A percentile compares a stretch with the other conserved stretches of the same genome.
phyloP scores from a whole-genome alignment of 1,140 invertebrate genomes.

The Meloidogyne exigua region DNA sequence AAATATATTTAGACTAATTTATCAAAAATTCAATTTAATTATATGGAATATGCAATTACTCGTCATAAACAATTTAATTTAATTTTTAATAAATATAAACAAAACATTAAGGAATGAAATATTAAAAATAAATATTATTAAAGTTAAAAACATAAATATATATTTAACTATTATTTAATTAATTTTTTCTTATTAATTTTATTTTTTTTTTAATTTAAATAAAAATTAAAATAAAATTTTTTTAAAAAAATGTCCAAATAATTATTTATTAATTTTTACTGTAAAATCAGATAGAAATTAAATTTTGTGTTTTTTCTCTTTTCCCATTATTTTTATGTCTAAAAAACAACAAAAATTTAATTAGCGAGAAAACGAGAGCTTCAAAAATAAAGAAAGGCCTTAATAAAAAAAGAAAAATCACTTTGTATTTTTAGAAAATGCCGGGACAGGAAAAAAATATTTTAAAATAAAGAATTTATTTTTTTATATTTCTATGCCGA shows the following conservation, averaged over 20 bases:
- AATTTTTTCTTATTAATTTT: too few species aligned
- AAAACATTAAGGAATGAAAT: background rate
- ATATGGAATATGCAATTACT: conserved; percentile 73
- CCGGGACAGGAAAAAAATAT: conserved; percentile 3
- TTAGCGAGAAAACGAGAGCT: background rate
- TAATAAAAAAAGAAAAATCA: background rate
- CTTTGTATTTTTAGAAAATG: background rate
- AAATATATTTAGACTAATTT: conserved; percentile 77
- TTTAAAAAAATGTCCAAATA: too few species aligned
- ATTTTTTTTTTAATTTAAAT: too few species aligned
- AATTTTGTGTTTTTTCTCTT: background rate
- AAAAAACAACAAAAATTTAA: background rate
- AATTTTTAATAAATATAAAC: background rate
- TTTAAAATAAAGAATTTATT: background rate
- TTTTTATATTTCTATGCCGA: background rate
- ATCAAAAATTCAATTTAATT: conserved; percentile 91
- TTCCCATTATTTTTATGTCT: background rate
- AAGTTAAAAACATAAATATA: too few species aligned
- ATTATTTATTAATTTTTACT: too few species aligned
- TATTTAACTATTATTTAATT: too few species aligned
- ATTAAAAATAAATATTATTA: too few species aligned
- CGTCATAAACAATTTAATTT: conserved; percentile 27
- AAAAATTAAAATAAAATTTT: too few species aligned
- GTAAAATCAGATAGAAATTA: background rate
- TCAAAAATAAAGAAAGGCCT: background rate